These are phyloP conservation scores for Cheilosia vernalis DNA, from an alignment of 2,888 invertebrate genomes.

Conservation along the genomic window DNA sequence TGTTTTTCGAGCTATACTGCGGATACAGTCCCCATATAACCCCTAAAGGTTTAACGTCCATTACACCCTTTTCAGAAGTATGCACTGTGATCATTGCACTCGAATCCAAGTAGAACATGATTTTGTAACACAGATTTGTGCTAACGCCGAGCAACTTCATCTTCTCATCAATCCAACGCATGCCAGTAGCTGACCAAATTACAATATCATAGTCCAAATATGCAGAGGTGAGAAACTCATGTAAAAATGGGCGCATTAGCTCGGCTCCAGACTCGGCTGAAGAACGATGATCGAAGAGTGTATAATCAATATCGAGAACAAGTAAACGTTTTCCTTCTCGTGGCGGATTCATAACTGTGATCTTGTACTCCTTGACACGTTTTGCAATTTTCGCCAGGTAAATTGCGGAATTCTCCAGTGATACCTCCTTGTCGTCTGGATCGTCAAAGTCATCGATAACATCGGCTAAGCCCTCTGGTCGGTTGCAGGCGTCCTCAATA, in stretches of 20 bases:
- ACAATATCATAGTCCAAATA: constrained; percentile 97
- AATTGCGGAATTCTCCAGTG: constrained; percentile 84
- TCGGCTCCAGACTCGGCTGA: constrained; percentile 94
- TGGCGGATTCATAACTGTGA: constrained; percentile 91
- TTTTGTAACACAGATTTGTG: constrained; percentile 92
- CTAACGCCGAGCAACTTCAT: constrained; percentile 96
- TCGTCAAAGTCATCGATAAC: constrained; percentile 96
- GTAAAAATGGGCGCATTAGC: constrained; percentile 96
- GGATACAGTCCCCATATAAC: constrained; percentile 98
- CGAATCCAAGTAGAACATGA: constrained; percentile 95
- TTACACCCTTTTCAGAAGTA: constrained; percentile 94
- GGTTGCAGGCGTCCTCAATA: constrained; percentile 90
- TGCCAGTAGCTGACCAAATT: constrained; percentile 99
- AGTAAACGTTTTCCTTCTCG: constrained; percentile 94
- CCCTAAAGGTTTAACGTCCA: constrained; percentile 97
- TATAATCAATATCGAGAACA: constrained; percentile 98
- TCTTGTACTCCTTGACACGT: constrained; percentile 92
- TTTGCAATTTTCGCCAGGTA: constrained; percentile 93
- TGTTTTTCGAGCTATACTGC: constrained; percentile 94
- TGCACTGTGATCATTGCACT: constrained; percentile 98
- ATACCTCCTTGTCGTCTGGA: constrained; percentile 89
- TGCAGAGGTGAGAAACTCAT: constrained; percentile 95
- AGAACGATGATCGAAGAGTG: constrained; percentile 97
- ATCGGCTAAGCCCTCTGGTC: constrained; percentile 92
- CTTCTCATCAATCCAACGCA: constrained; percentile 99